Evolutionary conservation across 2,113 vertebrate genomes (phyloP).

Genomic region (Sminthopsis crassicaudata): DNA sequence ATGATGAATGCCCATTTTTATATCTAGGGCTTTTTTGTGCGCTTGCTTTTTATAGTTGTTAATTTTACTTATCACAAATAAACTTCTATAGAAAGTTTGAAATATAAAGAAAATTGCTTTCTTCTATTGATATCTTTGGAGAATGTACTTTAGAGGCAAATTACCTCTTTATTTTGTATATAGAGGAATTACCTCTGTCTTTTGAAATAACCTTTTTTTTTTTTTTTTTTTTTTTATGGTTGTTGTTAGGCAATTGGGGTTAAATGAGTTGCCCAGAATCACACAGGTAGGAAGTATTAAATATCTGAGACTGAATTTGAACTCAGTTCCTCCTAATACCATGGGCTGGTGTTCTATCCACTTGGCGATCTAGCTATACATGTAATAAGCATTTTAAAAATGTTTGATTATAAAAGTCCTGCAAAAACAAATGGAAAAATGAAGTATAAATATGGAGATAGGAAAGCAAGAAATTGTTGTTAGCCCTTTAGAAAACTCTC

Average conservation of each 20-base stretch:
- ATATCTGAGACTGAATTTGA: no score
- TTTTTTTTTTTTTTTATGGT: no score
- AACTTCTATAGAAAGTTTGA: not conserved
- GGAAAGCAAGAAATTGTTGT: not conserved
- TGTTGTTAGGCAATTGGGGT: no score
- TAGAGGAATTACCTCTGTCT: not conserved
- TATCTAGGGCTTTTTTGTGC: not conserved
- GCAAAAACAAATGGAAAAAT: slow-evolving; percentile 29
- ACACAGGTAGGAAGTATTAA: no score
- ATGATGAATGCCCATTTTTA: not conserved
- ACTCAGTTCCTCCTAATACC: no score
- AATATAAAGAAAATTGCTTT: not conserved
- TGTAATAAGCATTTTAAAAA: not conserved
- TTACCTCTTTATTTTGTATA: no score
- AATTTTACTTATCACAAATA: not conserved
- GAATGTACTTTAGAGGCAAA: not conserved
- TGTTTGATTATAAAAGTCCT: slow-evolving; percentile 10
- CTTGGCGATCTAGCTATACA: no score
- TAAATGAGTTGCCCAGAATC: no score
- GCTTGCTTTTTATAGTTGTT: not conserved
- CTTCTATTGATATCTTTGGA: not conserved
- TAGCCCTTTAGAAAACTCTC: not conserved
- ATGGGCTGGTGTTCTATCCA: no score
- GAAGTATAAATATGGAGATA: not conserved
- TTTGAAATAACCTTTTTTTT: not conserved